phyloP scores from a whole-genome alignment of 2,113 vertebrate genomes.

The Halcyon malimbica region DNA sequence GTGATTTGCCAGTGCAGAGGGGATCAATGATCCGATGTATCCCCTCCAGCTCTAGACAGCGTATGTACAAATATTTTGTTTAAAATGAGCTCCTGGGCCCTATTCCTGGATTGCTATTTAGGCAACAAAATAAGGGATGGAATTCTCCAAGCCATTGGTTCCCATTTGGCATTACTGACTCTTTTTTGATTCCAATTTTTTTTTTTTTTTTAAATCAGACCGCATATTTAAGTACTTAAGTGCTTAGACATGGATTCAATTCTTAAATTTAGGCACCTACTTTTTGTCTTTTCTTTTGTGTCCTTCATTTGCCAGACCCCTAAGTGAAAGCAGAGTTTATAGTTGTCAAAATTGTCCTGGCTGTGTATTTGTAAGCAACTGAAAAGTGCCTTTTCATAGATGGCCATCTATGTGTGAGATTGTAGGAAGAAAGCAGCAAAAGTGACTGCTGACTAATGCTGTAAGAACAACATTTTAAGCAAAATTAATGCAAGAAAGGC shows the following conservation, averaged over 20 bases:
- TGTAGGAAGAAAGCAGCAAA: background rate
- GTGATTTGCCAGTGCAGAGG: background rate
- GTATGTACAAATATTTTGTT: background rate
- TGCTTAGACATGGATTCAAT: constrained; percentile 20
- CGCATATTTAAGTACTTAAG: constrained; percentile 30
- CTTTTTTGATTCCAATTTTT: background rate
- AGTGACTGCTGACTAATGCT: background rate
- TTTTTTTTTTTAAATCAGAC: background rate
- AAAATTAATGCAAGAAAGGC: background rate
- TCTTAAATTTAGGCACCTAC: background rate
- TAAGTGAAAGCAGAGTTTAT: constrained; percentile 17
- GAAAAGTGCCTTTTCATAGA: background rate
- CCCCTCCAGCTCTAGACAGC: background rate
- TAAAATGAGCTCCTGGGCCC: background rate
- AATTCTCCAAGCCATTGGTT: background rate
- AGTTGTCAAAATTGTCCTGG: background rate
- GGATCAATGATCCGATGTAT: background rate
- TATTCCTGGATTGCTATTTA: constrained; percentile 10
- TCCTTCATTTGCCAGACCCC: background rate
- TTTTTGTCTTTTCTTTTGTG: background rate
- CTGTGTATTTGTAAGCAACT: background rate
- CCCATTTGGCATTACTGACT: background rate
- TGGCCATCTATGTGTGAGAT: background rate
- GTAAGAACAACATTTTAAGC: background rate
- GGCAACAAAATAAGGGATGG: background rate